Evolutionary conservation across 2,797 vertebrate genomes (phyloP).

Genomic region (Nyctalus aviator): DNA sequence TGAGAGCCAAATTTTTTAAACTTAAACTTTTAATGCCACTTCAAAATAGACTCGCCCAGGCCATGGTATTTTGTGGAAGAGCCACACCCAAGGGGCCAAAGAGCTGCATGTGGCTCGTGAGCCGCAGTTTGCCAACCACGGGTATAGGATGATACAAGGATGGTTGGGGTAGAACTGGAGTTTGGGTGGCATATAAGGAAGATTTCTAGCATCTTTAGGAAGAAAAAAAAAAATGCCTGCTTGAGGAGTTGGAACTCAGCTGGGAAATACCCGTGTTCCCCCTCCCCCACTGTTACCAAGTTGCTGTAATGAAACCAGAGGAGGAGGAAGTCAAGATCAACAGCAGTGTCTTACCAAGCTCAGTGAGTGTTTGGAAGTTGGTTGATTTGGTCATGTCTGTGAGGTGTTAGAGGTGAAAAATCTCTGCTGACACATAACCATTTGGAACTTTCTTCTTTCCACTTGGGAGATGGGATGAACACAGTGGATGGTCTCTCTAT

Average conservation of each 20-base stretch:
- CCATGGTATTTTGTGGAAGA: too few species aligned
- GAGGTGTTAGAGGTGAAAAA: not conserved
- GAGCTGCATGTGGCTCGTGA: too few species aligned
- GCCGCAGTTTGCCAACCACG: too few species aligned
- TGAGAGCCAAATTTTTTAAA: too few species aligned
- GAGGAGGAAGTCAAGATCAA: not conserved
- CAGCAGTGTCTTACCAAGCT: not conserved
- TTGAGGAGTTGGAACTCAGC: not conserved
- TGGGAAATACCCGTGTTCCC: not conserved
- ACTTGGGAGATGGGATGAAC: not conserved
- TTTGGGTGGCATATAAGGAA: not conserved
- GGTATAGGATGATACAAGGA: not conserved
- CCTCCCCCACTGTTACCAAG: not conserved
- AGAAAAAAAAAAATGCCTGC: not conserved
- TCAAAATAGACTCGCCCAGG: too few species aligned
- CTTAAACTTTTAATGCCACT: too few species aligned
- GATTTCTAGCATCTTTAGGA: not conserved
- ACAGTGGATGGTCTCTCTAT: not conserved
- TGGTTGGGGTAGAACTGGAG: too few species aligned
- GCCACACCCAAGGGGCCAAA: too few species aligned
- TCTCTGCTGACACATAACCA: not conserved
- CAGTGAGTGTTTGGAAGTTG: not conserved
- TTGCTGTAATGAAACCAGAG: slow-evolving; percentile 39
- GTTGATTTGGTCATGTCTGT: not conserved
- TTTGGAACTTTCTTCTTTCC: not conserved